A percentile compares a stretch with the other conserved stretches of the same genome.
Conservation (phyloP, 2,797 vertebrate species). For the Antennarius maculatus region DNA sequence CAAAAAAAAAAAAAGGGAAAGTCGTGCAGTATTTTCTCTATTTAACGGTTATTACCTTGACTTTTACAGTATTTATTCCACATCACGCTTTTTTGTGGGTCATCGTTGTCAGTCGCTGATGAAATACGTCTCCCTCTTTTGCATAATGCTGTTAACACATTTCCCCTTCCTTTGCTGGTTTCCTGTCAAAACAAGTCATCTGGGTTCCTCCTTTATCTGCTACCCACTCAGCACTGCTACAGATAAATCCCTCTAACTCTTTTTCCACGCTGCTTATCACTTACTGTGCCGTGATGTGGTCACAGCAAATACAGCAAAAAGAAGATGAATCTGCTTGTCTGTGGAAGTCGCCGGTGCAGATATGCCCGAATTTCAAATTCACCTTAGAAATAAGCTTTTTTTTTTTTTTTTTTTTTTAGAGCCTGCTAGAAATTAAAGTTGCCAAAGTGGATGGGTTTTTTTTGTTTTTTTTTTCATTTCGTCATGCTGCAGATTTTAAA, state of each 20-base stretch:
- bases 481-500: constrained; percentile 29
- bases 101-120: constrained; percentile 49
- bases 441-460: constrained; percentile 33
- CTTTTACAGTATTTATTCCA: constrained; percentile 5
- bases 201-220: constrained; percentile 68
- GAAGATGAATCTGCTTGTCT: constrained; percentile 68
- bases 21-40: too few relatives aligned
- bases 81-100: constrained; percentile 40
- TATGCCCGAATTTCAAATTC: constrained; percentile 61
- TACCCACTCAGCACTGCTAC: constrained; percentile 69
- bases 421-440: constrained; percentile 59
- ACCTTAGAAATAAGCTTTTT: constrained; percentile 56
- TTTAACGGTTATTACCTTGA: neutral
- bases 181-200: constrained; percentile 74
- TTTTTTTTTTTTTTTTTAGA: constrained; percentile 17
- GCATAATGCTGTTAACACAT: constrained; percentile 56
- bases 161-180: constrained; percentile 40
- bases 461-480: constrained; percentile 20
- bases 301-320: constrained; percentile 72
- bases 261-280: constrained; percentile 72
- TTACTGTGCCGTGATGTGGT: constrained; percentile 70
- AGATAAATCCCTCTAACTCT: constrained; percentile 74
- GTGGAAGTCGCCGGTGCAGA: constrained; percentile 56
- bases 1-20: too few relatives aligned
- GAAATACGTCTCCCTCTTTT: constrained; percentile 43